A percentile compares a stretch with the other conserved stretches of the same genome.
Conservation (phyloP, 2,888 invertebrate genomes). For the Lasioglossum malachurum region DNA sequence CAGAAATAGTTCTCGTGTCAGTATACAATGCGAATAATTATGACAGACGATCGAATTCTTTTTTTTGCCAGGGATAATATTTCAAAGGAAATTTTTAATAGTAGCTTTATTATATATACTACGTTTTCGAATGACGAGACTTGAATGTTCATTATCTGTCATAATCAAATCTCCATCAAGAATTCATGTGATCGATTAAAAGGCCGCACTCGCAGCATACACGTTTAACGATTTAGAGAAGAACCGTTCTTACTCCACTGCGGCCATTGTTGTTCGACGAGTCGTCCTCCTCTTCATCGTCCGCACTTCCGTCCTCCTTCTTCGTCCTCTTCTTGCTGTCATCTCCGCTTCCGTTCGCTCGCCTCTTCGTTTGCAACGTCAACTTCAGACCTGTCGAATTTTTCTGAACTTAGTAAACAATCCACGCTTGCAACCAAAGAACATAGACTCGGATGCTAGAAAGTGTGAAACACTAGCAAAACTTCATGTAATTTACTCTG, state of each 20-base stretch:
- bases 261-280: constrained; percentile 86
- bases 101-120: neutral
- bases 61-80: constrained; percentile 7
- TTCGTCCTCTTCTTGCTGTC: constrained; percentile 79
- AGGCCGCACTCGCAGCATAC: constrained; percentile 1
- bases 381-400: constrained; percentile 90
- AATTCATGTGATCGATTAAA: constrained; percentile 55
- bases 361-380: constrained; percentile 94
- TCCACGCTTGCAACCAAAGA: neutral
- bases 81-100: neutral
- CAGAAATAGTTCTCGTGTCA: neutral
- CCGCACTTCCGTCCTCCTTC: constrained; percentile 84
- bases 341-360: constrained; percentile 79
- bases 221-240: constrained; percentile 49
- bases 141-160: neutral
- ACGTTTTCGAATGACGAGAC: neutral
- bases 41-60: constrained; percentile 4
- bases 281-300: constrained; percentile 86
- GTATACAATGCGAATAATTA: neutral
- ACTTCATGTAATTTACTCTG: neutral
- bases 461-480: neutral
- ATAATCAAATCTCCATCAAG: constrained; percentile 6
- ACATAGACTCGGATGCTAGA: neutral
- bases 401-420: neutral
- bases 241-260: constrained; percentile 82